These are phyloP conservation scores for Oreohelix idahoensis DNA, from an alignment of 1,140 invertebrate species.

Conservation along the genomic window DNA sequence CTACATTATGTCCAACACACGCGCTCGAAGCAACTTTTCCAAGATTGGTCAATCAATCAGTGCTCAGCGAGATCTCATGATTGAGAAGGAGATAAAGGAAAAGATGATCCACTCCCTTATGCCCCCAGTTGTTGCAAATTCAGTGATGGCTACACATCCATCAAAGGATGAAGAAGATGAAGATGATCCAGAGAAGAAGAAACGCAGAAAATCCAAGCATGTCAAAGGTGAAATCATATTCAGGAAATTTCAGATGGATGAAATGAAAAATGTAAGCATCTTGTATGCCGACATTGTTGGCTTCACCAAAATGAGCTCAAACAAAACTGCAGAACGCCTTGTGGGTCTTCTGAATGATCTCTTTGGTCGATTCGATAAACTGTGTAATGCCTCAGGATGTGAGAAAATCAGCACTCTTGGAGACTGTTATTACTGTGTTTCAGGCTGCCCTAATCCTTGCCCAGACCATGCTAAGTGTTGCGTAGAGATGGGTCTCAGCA, in stretches of 20 bases:
- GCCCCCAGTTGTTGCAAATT: slow-evolving; percentile 91
- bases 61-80: slow-evolving; percentile 88
- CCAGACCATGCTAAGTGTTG: slow-evolving; percentile 94
- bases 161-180: slow-evolving; percentile 44
- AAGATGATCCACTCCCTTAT: slow-evolving; percentile 98
- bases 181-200: slow-evolving; percentile 46
- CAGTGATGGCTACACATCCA: slow-evolving; percentile 78
- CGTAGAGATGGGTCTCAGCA: slow-evolving; percentile 95
- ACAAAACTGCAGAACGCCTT: slow-evolving; percentile 83
- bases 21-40: slow-evolving; percentile 95
- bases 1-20: slow-evolving; percentile 86
- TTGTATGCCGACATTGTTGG: slow-evolving; percentile 98
- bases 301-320: slow-evolving; percentile 97
- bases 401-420: slow-evolving; percentile 81
- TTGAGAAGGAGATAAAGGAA: slow-evolving; percentile 94
- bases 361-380: slow-evolving; percentile 94
- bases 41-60: slow-evolving; percentile 94
- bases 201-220: slow-evolving; percentile 49
- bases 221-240: slow-evolving; percentile 68
- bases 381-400: slow-evolving; percentile 80
- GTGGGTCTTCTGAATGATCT: slow-evolving; percentile 94
- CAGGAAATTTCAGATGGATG: slow-evolving; percentile 85
- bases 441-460: slow-evolving; percentile 88
- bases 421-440: slow-evolving; percentile 97
- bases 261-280: slow-evolving; percentile 87